Base-by-base conservation (phyloP, 2,113 vertebrate genomes). In the Platysteira castanea region DNA sequence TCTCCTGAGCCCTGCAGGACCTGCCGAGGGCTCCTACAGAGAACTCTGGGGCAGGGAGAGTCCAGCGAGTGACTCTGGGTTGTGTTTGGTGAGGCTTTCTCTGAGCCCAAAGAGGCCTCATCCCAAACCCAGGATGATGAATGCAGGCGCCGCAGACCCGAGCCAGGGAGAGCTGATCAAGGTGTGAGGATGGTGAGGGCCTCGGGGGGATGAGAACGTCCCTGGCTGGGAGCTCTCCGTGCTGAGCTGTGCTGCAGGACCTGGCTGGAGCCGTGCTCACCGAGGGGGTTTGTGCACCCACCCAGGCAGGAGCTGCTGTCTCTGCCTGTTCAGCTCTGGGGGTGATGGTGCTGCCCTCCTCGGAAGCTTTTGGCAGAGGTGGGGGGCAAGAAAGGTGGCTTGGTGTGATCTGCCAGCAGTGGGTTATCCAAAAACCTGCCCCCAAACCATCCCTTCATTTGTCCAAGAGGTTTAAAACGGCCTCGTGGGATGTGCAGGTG, bases 281-380 rank as follows among this genome's bases (percentile, higher is more conserved):
- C 4, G 3, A 0, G 15, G 10, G 35, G 5, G 10, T 24, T 12
- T 69, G 49, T 8, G 1, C 31, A 1, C 12, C 28, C n/a, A 4
- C 10, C 2, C 4, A 3, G 65, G 5, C 30, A 60, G 52, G 35
- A 14, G 30, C 0, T 0, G 11, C 35, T 9, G 2, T 3, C 57
- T 15, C 54, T 47, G 53, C 17, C 4, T 6, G 60, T 1, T 47
- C 23, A 33, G 4, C 2, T 8, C 44, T 1, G 1, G 28, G 21
- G 30, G 1, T 19, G 69, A 8, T 8, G 39, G 10, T 27, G 16
- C 31, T 65, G 54, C 42, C 15, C 24, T 69, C 20, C 8, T 13
- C 30, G 13, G 28, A 4, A 52, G n/a, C 44, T 84, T 54, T 27
- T 52, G 79, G 31, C 19, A 18, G 31, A 26, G 0, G 2, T 2